These are phyloP conservation scores for Fopius arisanus DNA, from an alignment of 1,140 invertebrate species.

Conservation along the genomic window DNA sequence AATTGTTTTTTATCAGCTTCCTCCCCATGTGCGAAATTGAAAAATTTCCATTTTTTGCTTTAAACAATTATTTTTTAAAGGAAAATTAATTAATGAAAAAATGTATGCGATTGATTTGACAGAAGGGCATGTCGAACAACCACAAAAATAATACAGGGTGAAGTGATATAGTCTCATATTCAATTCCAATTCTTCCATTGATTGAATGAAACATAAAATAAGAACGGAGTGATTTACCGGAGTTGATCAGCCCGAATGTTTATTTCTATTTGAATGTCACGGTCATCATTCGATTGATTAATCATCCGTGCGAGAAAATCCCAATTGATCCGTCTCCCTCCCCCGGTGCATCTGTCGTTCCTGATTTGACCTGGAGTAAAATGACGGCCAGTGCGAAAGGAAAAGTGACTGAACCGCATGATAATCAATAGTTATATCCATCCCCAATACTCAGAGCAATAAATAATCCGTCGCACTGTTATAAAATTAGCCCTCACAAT, in stretches of 20 bases:
- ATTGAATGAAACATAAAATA: neutral
- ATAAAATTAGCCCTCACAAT: too few relatives aligned
- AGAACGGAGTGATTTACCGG: neutral
- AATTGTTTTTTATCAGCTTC: too few relatives aligned
- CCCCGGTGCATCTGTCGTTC: neutral
- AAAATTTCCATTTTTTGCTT: too few relatives aligned
- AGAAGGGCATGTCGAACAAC: too few relatives aligned
- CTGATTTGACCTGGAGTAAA: neutral
- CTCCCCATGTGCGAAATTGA: too few relatives aligned
- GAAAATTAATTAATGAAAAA: too few relatives aligned
- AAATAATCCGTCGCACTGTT: too few relatives aligned
- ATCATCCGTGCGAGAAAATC: neutral
- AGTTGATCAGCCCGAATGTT: neutral
- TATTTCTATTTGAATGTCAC: neutral
- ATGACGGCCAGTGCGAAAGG: neutral
- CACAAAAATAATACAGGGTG: too few relatives aligned
- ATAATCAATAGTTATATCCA: neutral
- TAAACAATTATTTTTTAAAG: too few relatives aligned
- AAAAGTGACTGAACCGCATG: conserved; percentile 1
- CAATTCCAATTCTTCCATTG: neutral
- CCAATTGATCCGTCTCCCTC: neutral
- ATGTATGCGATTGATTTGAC: too few relatives aligned
- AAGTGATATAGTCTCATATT: too few relatives aligned
- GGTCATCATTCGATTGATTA: neutral
- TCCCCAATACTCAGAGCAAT: neutral